Percentiles rank a stretch among this genome's conserved stretches.
These are phyloP conservation scores for Guaruba guarouba DNA, from an alignment of 2,113 vertebrate species.

Conservation along the genomic window DNA sequence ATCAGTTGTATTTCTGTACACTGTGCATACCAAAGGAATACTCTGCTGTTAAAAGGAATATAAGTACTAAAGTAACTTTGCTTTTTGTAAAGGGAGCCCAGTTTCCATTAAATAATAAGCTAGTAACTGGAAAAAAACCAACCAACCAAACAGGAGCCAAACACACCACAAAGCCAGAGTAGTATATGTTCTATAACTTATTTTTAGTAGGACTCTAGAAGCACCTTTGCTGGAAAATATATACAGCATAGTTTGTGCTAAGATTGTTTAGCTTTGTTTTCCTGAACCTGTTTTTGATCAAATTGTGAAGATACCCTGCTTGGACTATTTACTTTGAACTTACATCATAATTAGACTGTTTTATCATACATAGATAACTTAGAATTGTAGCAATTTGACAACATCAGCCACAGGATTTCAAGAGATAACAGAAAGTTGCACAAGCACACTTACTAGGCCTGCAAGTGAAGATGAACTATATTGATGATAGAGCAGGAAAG, in stretches of 20 bases:
- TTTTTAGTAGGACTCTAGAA: background rate
- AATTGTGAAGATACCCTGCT: background rate
- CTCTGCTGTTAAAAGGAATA: background rate
- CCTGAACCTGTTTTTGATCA: background rate
- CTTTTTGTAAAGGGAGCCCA: background rate
- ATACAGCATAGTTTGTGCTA: background rate
- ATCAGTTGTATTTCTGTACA: background rate
- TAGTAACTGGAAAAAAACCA: background rate
- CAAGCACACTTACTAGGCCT: background rate
- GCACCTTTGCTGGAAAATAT: background rate
- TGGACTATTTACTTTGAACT: background rate
- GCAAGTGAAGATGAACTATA: background rate
- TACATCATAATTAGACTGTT: background rate
- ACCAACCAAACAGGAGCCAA: background rate
- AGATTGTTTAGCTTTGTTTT: background rate
- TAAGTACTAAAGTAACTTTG: background rate
- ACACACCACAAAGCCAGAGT: background rate
- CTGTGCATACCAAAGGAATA: background rate
- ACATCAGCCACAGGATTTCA: background rate
- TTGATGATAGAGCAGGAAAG: background rate
- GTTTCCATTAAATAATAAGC: background rate
- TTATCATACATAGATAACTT: background rate
- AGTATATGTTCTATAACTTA: background rate
- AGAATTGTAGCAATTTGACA: background rate
- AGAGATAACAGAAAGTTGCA: background rate